Evolutionary conservation across 2,797 vertebrate species (phyloP).

Genomic region (Intellagama lesueurii): DNA sequence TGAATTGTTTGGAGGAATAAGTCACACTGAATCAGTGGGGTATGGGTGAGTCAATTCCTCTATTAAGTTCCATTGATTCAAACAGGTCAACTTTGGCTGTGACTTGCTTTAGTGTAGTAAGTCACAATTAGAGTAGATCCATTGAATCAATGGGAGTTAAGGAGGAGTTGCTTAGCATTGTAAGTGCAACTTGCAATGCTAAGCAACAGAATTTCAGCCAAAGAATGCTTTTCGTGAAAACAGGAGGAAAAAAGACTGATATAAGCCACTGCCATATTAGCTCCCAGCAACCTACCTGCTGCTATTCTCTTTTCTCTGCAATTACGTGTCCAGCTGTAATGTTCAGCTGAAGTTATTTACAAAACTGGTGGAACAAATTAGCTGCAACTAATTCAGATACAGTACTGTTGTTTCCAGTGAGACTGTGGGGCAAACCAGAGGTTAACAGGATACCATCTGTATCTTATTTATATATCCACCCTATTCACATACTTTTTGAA

Average conservation of each 20-base stretch:
- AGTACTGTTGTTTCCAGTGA: not conserved
- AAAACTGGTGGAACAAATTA: not conserved
- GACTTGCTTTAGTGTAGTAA: no score
- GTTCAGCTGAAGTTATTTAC: not conserved
- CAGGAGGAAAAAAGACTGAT: not conserved
- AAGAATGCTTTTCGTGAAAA: not conserved
- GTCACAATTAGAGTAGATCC: no score
- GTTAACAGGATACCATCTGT: no score
- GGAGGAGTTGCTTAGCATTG: no score
- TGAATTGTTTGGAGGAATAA: not conserved
- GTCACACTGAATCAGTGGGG: no score
- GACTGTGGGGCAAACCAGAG: not conserved
- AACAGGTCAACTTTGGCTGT: no score
- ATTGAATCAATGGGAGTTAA: no score
- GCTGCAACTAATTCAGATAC: not conserved
- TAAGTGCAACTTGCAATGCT: no score
- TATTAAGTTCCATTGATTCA: no score
- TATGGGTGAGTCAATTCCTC: no score
- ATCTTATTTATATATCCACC: not conserved
- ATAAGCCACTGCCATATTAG: not conserved
- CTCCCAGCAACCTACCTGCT: not conserved
- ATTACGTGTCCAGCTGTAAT: not conserved
- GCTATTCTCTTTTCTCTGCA: slow-evolving; percentile 1
- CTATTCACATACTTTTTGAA: not conserved
- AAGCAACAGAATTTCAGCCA: no score